These are phyloP conservation scores for Pollenia amentaria DNA, from an alignment of 2,888 invertebrate genomes.

Conservation along the genomic window DNA sequence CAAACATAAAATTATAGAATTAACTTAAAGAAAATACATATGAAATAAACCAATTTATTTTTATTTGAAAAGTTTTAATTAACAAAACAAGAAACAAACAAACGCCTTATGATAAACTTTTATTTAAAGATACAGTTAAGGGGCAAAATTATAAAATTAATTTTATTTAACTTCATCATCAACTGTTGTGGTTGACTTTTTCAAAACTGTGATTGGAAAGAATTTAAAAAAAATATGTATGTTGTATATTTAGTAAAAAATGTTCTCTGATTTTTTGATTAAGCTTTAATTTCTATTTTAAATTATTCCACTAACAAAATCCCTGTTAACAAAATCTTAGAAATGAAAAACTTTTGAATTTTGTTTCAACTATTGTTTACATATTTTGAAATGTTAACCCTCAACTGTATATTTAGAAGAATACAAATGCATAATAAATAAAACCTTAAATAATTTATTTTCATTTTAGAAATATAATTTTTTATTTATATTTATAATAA, in stretches of 20 bases:
- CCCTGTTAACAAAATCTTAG: background rate
- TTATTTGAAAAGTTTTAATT: slow-evolving; percentile 24
- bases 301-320: too few relatives aligned
- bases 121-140: slow-evolving; percentile 41
- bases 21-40: slow-evolving; percentile 26
- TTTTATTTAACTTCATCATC: background rate
- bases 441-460: slow-evolving; percentile 43
- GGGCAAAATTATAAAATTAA: slow-evolving; percentile 20
- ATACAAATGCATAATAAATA: slow-evolving; percentile 6
- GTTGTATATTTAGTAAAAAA: too few relatives aligned
- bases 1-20: slow-evolving; percentile 5
- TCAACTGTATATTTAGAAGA: slow-evolving; percentile 23
- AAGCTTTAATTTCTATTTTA: too few relatives aligned
- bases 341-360: background rate
- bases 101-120: slow-evolving; percentile 57
- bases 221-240: too few relatives aligned
- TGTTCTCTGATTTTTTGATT: too few relatives aligned
- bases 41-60: slow-evolving; percentile 43
- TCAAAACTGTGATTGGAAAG: background rate
- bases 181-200: background rate
- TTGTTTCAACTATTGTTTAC: background rate
- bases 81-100: slow-evolving; percentile 55
- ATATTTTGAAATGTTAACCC: background rate
- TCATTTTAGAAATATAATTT: slow-evolving; percentile 45
- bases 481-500: slow-evolving; percentile 54